Percentiles rank a stretch among this genome's conserved stretches.
These are phyloP conservation scores for Mohoua ochrocephala DNA, from an alignment of 2,113 vertebrate species.

Conservation along the genomic window DNA sequence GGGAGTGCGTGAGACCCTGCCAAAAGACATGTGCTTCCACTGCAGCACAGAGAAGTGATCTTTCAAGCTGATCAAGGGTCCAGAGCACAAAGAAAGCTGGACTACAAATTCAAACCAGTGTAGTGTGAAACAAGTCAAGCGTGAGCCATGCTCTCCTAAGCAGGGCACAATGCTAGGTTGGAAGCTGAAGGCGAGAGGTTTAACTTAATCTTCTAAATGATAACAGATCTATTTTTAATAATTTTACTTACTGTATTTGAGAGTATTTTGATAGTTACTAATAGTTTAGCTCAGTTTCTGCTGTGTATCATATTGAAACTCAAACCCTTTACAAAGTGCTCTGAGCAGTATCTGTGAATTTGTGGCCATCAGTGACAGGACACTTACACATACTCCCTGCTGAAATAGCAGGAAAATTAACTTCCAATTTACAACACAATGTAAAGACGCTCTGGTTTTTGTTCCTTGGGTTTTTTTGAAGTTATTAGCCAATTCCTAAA, in stretches of 20 bases:
- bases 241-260: neutral
- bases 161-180: neutral
- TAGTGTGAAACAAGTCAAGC: neutral
- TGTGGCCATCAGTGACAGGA: neutral
- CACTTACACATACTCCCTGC: neutral
- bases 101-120: neutral
- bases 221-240: neutral
- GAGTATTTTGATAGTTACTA: neutral
- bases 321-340: neutral
- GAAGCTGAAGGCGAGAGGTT: neutral
- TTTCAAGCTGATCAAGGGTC: neutral
- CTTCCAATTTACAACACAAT: neutral
- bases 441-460: neutral
- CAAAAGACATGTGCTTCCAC: neutral
- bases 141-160: neutral
- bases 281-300: neutral
- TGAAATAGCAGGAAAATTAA: neutral
- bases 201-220: neutral
- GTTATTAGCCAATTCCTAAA: conserved; percentile 25
- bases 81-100: neutral
- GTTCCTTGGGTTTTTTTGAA: neutral
- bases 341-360: neutral
- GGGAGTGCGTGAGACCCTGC: neutral
- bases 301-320: neutral
- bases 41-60: neutral